Base-by-base conservation (phyloP, 2,797 vertebrate genomes). In the Brachyalestes nurse region DNA sequence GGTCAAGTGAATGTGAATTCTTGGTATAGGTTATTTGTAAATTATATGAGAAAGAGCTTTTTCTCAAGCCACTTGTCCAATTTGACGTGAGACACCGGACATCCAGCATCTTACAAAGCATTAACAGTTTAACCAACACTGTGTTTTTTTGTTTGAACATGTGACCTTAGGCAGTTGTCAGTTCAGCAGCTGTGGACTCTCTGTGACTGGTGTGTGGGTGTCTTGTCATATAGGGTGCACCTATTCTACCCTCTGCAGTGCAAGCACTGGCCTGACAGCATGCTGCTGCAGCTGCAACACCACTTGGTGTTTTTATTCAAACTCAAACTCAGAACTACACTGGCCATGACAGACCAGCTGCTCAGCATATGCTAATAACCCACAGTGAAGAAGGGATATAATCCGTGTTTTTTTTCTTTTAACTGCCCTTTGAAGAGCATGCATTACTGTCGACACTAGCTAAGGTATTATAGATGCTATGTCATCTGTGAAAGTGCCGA, bases 81-180 rank as follows among this genome's bases (percentile, higher is more conserved):
- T 28, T 66, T 66, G 40, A 67, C 55, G 45, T 58, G 23, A 38
- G 53, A 10, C 16, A n/a, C 34, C 40, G 60, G 70, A 76, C 47
- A 69, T 79, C 51, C 72, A 66, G 60, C 38, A 55, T 72, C 47
- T 8, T 47, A 72, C 25, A 82, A 78, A 49, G 45, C 67, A 70
- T 79, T 72, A 45, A 83, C 47, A 47, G 70, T 78, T 77, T 76
- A 45, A 57, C 57, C 45, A 72, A 55, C 6, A 13, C 21, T 21
- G 64, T 70, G 5, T 28, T 19, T 38, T 70, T 66, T 34, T 38
- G 42, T 47, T 53, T 82, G 58, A 78, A 53, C 53, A 21, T 75
- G 72, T 79, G 58, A 72, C 78, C 66, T 77, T 75, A 75, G 79
- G 58, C 79, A 86, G 75, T 67, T 82, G 87, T 72, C 42, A 77